A percentile compares a stretch with the other conserved stretches of the same genome.
Conservation (phyloP, 2,888 invertebrate species). For the Lomographa bimaculata region DNA sequence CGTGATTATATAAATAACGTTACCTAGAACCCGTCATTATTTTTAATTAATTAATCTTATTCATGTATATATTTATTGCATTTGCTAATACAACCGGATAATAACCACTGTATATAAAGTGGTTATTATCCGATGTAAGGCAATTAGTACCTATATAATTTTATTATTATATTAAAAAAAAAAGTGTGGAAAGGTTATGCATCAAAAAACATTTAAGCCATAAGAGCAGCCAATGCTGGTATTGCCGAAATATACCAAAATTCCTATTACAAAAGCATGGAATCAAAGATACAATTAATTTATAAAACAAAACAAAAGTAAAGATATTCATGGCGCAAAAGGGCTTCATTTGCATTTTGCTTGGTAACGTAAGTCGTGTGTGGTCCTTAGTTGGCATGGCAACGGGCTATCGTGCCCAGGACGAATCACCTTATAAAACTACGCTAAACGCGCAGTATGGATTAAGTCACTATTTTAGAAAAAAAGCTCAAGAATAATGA, state of each 20-base stretch:
- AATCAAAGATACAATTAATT: conserved; percentile 54
- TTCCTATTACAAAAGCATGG: conserved; percentile 11
- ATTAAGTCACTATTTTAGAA: not conserved
- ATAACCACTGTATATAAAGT: too few relatives aligned
- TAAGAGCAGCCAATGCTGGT: too few relatives aligned
- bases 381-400: conserved; percentile 75
- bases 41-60: conserved; percentile 4
- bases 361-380: conserved; percentile 67
- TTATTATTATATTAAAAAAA: too few relatives aligned
- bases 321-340: conserved; percentile 57
- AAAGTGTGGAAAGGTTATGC: too few relatives aligned
- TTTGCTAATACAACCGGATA: too few relatives aligned
- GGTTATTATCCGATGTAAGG: too few relatives aligned
- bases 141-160: too few relatives aligned
- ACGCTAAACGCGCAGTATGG: conserved; percentile 5
- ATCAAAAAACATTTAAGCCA: too few relatives aligned
- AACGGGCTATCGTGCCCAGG: conserved; percentile 44
- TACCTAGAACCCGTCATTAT: conserved; percentile 8
- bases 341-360: conserved; percentile 64
- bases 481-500: too few relatives aligned
- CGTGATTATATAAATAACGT: not conserved
- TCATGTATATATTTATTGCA: too few relatives aligned
- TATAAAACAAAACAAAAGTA: conserved; percentile 51
- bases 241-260: too few relatives aligned
- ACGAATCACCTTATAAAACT: conserved; percentile 38